phyloP scores from a whole-genome alignment of 2,113 vertebrate species.

The Carettochelys insculpta region DNA sequence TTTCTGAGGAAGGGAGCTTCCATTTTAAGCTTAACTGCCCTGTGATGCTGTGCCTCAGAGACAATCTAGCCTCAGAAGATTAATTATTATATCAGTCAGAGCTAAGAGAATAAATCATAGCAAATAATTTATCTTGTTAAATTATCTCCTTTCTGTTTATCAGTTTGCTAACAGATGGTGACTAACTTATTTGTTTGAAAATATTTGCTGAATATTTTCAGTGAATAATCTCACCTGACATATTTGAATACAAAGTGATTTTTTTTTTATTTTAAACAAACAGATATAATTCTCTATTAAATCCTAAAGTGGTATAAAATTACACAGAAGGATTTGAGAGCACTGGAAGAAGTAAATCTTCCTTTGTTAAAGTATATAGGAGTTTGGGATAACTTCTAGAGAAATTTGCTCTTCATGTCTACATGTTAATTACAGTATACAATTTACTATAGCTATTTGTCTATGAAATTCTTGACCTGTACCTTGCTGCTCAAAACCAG shows the following conservation, averaged over 20 bases:
- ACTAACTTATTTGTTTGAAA: conserved; percentile 51
- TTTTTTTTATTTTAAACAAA: background rate
- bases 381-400: conserved; percentile 36
- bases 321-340: background rate
- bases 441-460: background rate
- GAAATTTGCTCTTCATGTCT: background rate
- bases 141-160: conserved; percentile 31
- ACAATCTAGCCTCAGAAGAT: conserved; percentile 21
- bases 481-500: conserved; percentile 24
- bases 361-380: background rate
- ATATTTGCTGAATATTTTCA: conserved; percentile 25
- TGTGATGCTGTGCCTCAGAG: conserved; percentile 14
- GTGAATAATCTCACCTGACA: conserved; percentile 15
- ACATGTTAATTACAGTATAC: conserved; percentile 1
- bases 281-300: conserved; percentile 11
- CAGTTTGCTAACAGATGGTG: conserved; percentile 14
- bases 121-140: conserved; percentile 62
- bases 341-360: background rate
- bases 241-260: background rate
- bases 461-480: background rate
- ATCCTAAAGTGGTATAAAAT: background rate
- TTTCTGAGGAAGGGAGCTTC: background rate
- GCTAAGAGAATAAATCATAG: conserved; percentile 27
- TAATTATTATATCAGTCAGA: conserved; percentile 55
- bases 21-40: background rate